Evolutionary conservation across 2,113 vertebrate genomes (phyloP).

Genomic region (Xyrauchen texanus): DNA sequence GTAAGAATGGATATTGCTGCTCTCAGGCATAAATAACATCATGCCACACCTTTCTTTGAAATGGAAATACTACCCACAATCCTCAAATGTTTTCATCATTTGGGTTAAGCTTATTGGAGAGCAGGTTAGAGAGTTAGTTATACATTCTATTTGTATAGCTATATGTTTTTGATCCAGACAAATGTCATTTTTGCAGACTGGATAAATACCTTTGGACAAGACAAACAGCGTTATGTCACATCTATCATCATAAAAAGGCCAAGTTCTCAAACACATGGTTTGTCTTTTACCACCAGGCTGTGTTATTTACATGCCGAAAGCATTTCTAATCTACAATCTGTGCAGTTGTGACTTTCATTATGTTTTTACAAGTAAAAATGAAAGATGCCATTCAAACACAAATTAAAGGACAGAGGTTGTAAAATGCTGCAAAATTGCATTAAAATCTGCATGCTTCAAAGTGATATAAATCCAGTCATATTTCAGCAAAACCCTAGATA

Average conservation of each 20-base stretch:
- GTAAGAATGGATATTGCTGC: conserved; percentile 24
- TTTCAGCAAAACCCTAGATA: conserved; percentile 17
- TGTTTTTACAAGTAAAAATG: no score
- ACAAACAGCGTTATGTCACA: neutral
- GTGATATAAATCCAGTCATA: neutral
- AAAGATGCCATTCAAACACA: no score
- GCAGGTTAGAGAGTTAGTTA: conserved; percentile 32
- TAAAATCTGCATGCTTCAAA: neutral
- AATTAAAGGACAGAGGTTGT: no score
- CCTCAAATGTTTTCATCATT: conserved; percentile 39
- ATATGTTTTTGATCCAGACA: neutral
- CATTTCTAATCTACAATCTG: no score
- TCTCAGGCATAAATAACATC: conserved; percentile 45
- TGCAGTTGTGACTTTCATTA: no score
- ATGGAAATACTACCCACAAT: conserved; percentile 41
- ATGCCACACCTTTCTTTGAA: conserved; percentile 38
- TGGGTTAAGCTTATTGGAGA: neutral
- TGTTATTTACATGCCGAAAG: neutral
- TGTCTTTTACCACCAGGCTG: neutral
- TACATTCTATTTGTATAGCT: neutral
- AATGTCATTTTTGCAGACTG: neutral
- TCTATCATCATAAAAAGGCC: neutral
- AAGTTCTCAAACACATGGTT: neutral
- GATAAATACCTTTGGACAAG: no score
- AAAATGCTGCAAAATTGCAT: neutral